Evolutionary conservation across 2,113 vertebrate species (phyloP).

Genomic region (Rutilus rutilus): DNA sequence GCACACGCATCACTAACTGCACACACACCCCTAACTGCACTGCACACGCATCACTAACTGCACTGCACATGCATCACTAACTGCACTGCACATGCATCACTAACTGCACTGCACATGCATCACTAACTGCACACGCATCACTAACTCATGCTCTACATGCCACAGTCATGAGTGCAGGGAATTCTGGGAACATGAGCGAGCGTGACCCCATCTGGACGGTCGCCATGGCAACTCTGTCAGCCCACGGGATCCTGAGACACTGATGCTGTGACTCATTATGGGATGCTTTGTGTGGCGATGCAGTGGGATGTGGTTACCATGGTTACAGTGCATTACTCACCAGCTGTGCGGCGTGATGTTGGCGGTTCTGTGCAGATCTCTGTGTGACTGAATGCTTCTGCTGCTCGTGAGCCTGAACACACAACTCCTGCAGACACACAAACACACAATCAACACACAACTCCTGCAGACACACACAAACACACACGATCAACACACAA

Average conservation of each 20-base stretch:
- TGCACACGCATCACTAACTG: too few relatives aligned
- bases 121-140: too few relatives aligned
- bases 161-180: background rate
- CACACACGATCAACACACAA: background rate
- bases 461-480: background rate
- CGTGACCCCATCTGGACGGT: background rate
- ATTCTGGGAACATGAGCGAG: slow-evolving; percentile 5
- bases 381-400: slow-evolving; percentile 77
- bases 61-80: too few relatives aligned
- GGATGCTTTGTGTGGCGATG: slow-evolving; percentile 14
- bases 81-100: too few relatives aligned
- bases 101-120: too few relatives aligned
- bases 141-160: too few relatives aligned
- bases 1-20: too few relatives aligned
- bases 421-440: slow-evolving; percentile 82
- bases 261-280: slow-evolving; percentile 11
- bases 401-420: slow-evolving; percentile 80
- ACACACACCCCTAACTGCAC: too few relatives aligned
- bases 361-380: slow-evolving; percentile 70
- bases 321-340: slow-evolving; percentile 75
- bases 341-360: slow-evolving; percentile 88
- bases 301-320: slow-evolving; percentile 48
- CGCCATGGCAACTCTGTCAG: background rate
- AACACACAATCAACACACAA: background rate
- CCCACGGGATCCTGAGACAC: background rate